phyloP scores from a whole-genome alignment of 2,113 vertebrate species.

The Poecilia latipinna region DNA sequence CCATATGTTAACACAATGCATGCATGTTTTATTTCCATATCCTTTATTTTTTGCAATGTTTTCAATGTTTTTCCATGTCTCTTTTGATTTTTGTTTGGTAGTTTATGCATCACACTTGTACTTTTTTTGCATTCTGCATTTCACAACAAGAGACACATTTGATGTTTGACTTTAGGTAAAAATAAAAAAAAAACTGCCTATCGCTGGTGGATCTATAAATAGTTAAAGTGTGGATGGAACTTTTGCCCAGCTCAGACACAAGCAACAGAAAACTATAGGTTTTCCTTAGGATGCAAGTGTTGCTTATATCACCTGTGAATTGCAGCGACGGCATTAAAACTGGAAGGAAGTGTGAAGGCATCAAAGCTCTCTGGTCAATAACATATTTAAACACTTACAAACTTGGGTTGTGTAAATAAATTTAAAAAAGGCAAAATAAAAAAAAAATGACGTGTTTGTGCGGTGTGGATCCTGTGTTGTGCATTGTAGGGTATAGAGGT shows the following conservation, averaged over 20 bases:
- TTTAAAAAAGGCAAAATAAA: conserved; percentile 14
- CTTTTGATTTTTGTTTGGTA: neutral
- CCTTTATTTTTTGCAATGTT: neutral
- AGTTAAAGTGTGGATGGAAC: too few species aligned
- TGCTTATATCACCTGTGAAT: conserved; percentile 27
- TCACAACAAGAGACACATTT: neutral
- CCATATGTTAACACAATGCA: neutral
- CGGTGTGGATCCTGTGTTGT: conserved; percentile 64
- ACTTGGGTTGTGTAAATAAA: conserved; percentile 7
- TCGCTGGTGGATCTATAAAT: too few species aligned
- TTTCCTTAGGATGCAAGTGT: conserved; percentile 1
- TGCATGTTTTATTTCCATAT: neutral
- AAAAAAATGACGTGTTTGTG: conserved; percentile 41
- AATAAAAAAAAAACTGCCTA: too few species aligned
- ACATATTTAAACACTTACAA: conserved; percentile 4
- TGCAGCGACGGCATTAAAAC: conserved; percentile 1
- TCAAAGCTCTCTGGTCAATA: conserved; percentile 17
- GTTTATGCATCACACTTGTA: neutral
- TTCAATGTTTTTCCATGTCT: neutral
- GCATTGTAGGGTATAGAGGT: conserved; percentile 75
- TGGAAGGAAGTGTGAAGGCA: conserved; percentile 21
- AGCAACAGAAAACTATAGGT: conserved; percentile 6
- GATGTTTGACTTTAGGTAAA: neutral
- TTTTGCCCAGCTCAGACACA: neutral
- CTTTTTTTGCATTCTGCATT: neutral